Evolutionary conservation across 1,140 invertebrate genomes (phyloP).

Genomic region (Drusus annulatus): DNA sequence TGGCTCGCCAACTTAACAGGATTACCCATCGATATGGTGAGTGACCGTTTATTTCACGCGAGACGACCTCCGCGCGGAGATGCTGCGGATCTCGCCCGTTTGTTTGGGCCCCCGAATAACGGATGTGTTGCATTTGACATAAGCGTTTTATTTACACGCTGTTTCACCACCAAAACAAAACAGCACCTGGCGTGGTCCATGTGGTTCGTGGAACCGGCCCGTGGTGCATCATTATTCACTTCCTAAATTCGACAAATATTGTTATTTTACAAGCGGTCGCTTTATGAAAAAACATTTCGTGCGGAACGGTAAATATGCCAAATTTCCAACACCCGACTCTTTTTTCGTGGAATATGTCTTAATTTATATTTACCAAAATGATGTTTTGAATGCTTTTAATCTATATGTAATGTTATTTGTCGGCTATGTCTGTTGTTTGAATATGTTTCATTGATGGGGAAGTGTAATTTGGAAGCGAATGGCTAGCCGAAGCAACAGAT

Average conservation of each 20-base stretch:
- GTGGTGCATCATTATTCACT: no score
- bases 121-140: conserved; percentile 27
- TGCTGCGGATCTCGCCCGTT: neutral
- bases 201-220: neutral
- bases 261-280: no score
- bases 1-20: conserved; percentile 74
- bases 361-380: neutral
- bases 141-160: conserved; percentile 30
- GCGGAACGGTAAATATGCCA: neutral
- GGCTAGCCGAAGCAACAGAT: conserved; percentile 39
- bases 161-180: conserved; percentile 24
- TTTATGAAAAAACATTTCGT: neutral
- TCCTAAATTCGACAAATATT: no score
- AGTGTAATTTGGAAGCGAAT: neutral
- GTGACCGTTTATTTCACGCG: conserved; percentile 38
- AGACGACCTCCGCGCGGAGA: neutral
- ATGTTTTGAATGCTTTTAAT: neutral
- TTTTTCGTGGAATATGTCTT: neutral
- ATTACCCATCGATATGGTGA: conserved; percentile 77
- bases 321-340: neutral
- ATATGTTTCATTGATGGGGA: conserved; percentile 4
- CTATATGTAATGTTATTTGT: neutral
- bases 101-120: conserved; percentile 21
- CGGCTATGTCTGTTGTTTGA: neutral
- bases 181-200: neutral